Percentiles rank a stretch among this genome's conserved stretches.
These are phyloP conservation scores for Eretmocerus hayati DNA, from an alignment of 2,888 invertebrate species.

Conservation along the genomic window DNA sequence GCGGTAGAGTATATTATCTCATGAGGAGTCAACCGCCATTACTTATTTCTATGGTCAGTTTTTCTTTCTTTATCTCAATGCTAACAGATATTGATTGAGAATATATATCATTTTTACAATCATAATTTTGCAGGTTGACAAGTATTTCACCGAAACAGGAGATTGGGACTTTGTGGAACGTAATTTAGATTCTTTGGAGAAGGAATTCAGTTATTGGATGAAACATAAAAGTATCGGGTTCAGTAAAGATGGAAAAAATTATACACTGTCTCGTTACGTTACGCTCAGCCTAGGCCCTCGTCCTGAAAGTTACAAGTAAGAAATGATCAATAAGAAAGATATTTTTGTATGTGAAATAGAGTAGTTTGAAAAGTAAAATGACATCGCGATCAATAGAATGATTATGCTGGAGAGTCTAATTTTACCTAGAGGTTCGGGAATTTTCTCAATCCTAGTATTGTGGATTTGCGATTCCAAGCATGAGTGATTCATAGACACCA, in stretches of 20 bases:
- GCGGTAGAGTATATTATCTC: conserved; percentile 80
- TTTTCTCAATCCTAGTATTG: too few species aligned
- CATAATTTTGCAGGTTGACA: conserved; percentile 59
- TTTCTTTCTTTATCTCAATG: neutral
- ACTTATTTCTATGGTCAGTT: conserved; percentile 65
- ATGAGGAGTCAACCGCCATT: conserved; percentile 79
- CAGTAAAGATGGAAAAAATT: conserved; percentile 53
- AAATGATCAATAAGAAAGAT: too few species aligned
- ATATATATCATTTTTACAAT: too few species aligned
- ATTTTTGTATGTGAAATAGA: too few species aligned
- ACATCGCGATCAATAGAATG: too few species aligned
- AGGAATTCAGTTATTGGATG: conserved; percentile 80
- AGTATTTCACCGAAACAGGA: conserved; percentile 64
- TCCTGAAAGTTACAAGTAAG: conserved; percentile 85
- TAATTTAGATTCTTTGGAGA: conserved; percentile 63
- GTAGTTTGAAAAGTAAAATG: too few species aligned
- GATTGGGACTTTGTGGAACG: conserved; percentile 62
- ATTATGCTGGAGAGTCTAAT: too few species aligned
- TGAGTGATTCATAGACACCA: too few species aligned
- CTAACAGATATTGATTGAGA: too few species aligned
- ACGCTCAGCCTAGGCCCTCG: conserved; percentile 74
- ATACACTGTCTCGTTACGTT: conserved; percentile 65
- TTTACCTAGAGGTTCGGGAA: too few species aligned
- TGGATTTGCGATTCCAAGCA: too few species aligned
- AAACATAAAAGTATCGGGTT: conserved; percentile 62